Base-by-base conservation (phyloP, 2,888 invertebrate genomes). In the Athalia cordata region DNA sequence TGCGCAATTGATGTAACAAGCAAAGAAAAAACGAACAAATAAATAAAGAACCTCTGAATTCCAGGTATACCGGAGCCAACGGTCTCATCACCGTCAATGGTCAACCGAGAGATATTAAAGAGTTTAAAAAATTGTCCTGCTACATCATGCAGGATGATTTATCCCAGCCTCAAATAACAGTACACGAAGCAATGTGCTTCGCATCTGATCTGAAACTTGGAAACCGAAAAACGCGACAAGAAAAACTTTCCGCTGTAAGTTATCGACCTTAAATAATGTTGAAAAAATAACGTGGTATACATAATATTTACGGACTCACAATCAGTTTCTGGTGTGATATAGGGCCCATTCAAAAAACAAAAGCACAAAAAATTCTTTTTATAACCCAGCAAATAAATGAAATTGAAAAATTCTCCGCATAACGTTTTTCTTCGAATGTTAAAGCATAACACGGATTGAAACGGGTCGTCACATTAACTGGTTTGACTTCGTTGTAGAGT, bases 101-200 rank as follows among this genome's bases (percentile, higher is more conserved):
- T 0, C 92, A 93, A 83, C 93, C 94, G 0, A 92, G 98, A 11
- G 93, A 97, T 86, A 91, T 96, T 79, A 92, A 94, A 45, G 92
- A 94, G 82, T 98, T 98, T 91, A 93, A 96, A 65, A 97, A 96
- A 91, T 93, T 97, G 91, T 97, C 98, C 0, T 94, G 98, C 77
- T 98, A 98, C 91, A 99, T 99, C 84, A 98, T 98, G 98, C 99
- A 99, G 90, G 94, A 97, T 82, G 97, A 97, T 87, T 91, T 96
- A 0, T 91, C 97, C 15, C 96, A 98, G 88, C 96, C 96, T 0
- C 94, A 95, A 88, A 94, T 98, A 82, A 96, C 97, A 0, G 97
- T 98, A 1, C 92, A 93, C 80, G 99, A 99, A 89, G 93, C 96
- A 6, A 97, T 99, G 96, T 91, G 93, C 84, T 94, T 98, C 82